These are phyloP conservation scores for Latrodectus elegans DNA, from an alignment of 2,888 invertebrate species.

Conservation along the genomic window DNA sequence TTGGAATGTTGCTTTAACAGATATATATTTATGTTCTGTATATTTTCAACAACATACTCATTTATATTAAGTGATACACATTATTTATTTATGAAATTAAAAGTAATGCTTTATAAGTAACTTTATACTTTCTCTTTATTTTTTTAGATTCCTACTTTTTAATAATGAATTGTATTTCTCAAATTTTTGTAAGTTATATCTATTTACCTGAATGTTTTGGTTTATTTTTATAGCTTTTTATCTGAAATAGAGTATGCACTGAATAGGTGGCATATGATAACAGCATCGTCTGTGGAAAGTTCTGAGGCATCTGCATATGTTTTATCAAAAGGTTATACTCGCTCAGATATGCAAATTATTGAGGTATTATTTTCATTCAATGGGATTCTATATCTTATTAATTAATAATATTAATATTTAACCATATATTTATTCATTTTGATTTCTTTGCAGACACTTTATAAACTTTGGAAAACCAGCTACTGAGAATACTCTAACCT, in stretches of 20 bases:
- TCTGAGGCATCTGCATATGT: conserved; percentile 19
- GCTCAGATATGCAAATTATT: conserved; percentile 47
- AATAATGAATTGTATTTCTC: neutral
- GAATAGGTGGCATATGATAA: conserved; percentile 49
- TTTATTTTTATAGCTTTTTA: conserved; percentile 20
- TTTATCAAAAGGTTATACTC: conserved; percentile 50
- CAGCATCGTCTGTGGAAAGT: conserved; percentile 25
- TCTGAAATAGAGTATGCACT: conserved; percentile 40
- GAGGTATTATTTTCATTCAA: conserved; percentile 13
- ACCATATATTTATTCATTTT: neutral
- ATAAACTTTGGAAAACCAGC: neutral
- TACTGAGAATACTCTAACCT: neutral
- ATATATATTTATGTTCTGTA: too few relatives aligned
- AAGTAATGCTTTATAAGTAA: neutral
- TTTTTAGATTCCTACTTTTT: too few relatives aligned
- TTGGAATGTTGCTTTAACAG: too few relatives aligned
- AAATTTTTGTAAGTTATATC: neutral
- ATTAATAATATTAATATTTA: neutral
- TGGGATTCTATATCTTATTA: neutral
- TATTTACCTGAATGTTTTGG: neutral
- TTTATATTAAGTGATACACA: too few relatives aligned
- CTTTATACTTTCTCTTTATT: neutral
- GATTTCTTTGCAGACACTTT: conserved; percentile 30
- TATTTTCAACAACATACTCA: too few relatives aligned
- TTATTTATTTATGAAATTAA: too few relatives aligned